A percentile compares a stretch with the other conserved stretches of the same genome.
Conservation (phyloP, 2,888 invertebrate species). For the Mactromeris polynyma region DNA sequence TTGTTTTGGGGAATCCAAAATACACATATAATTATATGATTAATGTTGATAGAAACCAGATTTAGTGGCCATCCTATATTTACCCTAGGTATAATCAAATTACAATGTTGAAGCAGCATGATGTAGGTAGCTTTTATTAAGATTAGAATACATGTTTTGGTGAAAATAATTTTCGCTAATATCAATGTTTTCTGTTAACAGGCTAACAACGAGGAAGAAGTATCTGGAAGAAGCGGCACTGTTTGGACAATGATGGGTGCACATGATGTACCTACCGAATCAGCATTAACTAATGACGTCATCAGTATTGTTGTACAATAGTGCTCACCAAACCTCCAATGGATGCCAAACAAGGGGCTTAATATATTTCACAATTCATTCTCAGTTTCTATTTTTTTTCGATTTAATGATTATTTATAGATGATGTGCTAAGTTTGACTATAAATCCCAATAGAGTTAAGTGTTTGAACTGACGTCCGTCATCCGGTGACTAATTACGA, state of each 20-base stretch:
- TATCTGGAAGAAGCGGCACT: conserved; percentile 62
- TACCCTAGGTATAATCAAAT: too few species aligned
- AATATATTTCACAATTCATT: background rate
- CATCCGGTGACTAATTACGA: background rate
- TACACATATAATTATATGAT: too few species aligned
- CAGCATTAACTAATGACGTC: conserved; percentile 42
- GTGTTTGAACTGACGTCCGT: background rate
- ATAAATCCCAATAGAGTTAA: too few species aligned
- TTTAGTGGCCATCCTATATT: too few species aligned
- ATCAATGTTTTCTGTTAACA: conserved; percentile 33
- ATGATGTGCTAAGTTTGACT: too few species aligned
- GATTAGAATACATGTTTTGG: too few species aligned
- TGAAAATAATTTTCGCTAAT: background rate
- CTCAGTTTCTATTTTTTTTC: background rate
- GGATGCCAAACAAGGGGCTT: background rate
- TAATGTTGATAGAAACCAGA: too few species aligned
- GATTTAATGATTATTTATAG: too few species aligned
- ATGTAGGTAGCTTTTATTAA: too few species aligned
- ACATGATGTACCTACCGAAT: background rate
- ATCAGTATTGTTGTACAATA: background rate
- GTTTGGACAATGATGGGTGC: conserved; percentile 6
- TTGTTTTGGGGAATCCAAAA: too few species aligned
- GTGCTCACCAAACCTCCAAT: conserved; percentile 7
- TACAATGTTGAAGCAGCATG: too few species aligned
- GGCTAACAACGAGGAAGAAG: conserved; percentile 67